These are phyloP conservation scores for Platycercus adscitus DNA, from an alignment of 2,113 vertebrate genomes.

Conservation along the genomic window DNA sequence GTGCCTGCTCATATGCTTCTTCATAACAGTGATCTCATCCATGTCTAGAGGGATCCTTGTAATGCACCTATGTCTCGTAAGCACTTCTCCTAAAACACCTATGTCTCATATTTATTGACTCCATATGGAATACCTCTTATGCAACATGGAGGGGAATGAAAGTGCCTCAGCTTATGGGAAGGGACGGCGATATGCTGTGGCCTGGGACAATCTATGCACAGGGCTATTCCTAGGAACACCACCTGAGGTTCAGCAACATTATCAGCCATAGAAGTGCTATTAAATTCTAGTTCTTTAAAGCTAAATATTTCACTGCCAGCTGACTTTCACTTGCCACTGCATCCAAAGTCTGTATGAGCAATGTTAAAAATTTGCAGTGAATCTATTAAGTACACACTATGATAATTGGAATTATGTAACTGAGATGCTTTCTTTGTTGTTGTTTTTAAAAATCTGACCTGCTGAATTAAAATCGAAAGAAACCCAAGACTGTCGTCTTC, in stretches of 20 bases:
- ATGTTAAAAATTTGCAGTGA: neutral
- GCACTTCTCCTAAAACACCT: slow-evolving; percentile 20
- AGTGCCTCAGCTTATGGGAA: neutral
- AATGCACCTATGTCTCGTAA: neutral
- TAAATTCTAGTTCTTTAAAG: neutral
- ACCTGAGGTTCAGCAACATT: neutral
- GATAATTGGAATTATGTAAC: neutral
- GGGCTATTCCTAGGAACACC: neutral
- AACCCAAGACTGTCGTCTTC: neutral
- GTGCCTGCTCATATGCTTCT: neutral
- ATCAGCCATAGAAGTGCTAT: neutral
- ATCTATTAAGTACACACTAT: neutral
- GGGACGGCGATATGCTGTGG: neutral
- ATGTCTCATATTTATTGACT: neutral
- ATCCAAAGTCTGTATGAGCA: neutral
- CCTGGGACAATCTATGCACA: neutral
- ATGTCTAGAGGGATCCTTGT: neutral
- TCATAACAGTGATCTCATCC: slow-evolving; percentile 11
- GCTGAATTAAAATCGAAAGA: neutral
- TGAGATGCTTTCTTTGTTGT: neutral
- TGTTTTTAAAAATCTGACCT: neutral
- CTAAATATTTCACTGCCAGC: neutral
- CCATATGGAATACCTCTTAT: neutral
- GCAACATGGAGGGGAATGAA: neutral
- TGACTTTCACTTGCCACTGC: neutral